phyloP scores from a whole-genome alignment of 2,888 invertebrate genomes.

The Drosophila barbarae region DNA sequence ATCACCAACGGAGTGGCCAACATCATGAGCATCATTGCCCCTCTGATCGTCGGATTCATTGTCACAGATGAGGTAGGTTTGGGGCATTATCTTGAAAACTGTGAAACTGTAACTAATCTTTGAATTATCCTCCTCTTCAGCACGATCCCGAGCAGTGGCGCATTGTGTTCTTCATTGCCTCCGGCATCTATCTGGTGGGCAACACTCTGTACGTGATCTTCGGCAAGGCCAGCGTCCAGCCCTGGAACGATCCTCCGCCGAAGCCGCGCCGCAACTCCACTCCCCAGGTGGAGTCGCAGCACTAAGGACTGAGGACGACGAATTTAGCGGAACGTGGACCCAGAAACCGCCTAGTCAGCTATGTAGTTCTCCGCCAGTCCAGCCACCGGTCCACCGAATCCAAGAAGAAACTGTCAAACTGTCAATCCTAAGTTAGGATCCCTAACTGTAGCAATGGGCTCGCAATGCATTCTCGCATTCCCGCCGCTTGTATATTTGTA shows the following conservation, averaged over 20 bases:
- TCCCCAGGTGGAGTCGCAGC: conserved; percentile 73
- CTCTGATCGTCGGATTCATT: conserved; percentile 86
- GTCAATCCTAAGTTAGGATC: conserved; percentile 27
- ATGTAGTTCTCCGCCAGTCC: conserved; percentile 38
- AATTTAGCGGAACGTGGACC: conserved; percentile 29
- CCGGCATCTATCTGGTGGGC: conserved; percentile 85
- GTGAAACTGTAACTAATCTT: conserved; percentile 18
- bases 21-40: conserved; percentile 89
- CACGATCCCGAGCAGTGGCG: conserved; percentile 85
- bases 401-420: conserved; percentile 9
- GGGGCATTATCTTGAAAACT: accelerated
- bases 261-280: conserved; percentile 68
- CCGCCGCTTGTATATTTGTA: conserved; percentile 46
- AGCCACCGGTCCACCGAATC: conserved; percentile 13
- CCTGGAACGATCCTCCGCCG: conserved; percentile 84
- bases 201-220: conserved; percentile 86
- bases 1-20: conserved; percentile 90
- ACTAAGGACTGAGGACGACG: conserved; percentile 46
- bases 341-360: conserved; percentile 63
- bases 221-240: conserved; percentile 84
- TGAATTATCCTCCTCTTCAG: conserved; percentile 80
- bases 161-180: conserved; percentile 87
- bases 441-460: conserved; percentile 32
- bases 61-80: conserved; percentile 84
- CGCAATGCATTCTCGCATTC: conserved; percentile 55